Evolutionary conservation across 1,140 invertebrate species (phyloP), one percentile per base, ranked within the genome.

Genomic region (Araneus ventricosus): DNA sequence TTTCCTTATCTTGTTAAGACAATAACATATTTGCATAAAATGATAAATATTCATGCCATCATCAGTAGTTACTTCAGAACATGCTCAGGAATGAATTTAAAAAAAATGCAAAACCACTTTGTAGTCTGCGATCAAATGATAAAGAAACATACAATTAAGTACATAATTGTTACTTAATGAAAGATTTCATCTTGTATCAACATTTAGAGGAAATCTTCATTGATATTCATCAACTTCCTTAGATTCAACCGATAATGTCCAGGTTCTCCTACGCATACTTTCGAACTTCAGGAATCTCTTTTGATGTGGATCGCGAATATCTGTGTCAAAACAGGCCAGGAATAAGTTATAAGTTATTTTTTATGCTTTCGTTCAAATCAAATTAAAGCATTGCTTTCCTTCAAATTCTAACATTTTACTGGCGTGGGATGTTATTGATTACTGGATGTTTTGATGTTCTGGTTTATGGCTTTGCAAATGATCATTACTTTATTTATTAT

Each of bases 341-440:
- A 67, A 67, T 67, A n/a, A 67, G 63, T 67, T 67, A 67, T n/a
- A n/a, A n/a, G n/a, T n/a, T n/a, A 52, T 27, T 67, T 67, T 27
- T 67, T n/a, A 27, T 30, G 7, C 14, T 67, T n/a, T 63, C n/a
- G n/a, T n/a, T 27, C 6, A 63, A 63, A 3, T 6, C 1, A 3
- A 67, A 30, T 67, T 67, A 67, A 14, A 30, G 3, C 10, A 30
- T 67, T 67, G 27, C 63, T 67, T 67, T 67, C 63, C 63, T 67
- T n/a, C 27, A 4, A 30, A 30, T 67, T 52, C 10, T 4, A 2
- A 2, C 45, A 30, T 67, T 67, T 52, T 2, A n/a, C 6, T 67
- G 27, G 10, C 27, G 63, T 67, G n/a, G 63, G 63, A n/a, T 67
- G n/a, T 52, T 52, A 14, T 14, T 52, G 45, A 52, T 52, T 52